These are phyloP conservation scores for Brachypalpus laphriformis DNA, from an alignment of 2,888 invertebrate genomes.

Conservation along the genomic window DNA sequence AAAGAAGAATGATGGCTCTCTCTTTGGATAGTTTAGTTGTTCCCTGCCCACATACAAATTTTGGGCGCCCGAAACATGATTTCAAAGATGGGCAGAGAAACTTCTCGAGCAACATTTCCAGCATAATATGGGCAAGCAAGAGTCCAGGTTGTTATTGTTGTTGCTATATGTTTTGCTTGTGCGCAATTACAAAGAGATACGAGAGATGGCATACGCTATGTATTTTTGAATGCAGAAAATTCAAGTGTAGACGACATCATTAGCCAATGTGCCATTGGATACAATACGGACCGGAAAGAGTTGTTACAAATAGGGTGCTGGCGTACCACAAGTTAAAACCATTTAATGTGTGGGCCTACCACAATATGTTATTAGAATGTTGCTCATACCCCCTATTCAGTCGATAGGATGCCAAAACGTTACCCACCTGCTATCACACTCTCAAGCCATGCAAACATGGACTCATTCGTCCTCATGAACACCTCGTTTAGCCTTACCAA, in stretches of 20 bases:
- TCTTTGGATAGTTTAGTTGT: neutral
- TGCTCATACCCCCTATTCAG: constrained; percentile 19
- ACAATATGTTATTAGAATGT: constrained; percentile 71
- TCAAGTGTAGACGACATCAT: constrained; percentile 54
- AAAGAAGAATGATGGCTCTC: constrained; percentile 35
- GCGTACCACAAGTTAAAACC: constrained; percentile 68
- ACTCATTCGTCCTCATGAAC: constrained; percentile 63
- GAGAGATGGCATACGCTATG: constrained; percentile 10
- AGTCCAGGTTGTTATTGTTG: constrained; percentile 24
- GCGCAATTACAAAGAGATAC: constrained; percentile 60
- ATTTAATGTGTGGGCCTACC: constrained; percentile 65
- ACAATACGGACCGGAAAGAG: constrained; percentile 60
- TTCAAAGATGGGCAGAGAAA: constrained; percentile 29
- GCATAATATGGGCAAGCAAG: neutral
- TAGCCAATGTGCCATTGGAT: constrained; percentile 62
- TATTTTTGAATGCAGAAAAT: constrained; percentile 15
- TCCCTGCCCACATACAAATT: constrained; percentile 1
- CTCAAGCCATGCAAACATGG: constrained; percentile 20
- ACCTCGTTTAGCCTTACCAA: constrained; percentile 65
- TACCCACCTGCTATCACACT: constrained; percentile 35
- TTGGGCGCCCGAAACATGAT: constrained; percentile 6
- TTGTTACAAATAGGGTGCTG: constrained; percentile 67
- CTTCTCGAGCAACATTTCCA: constrained; percentile 28
- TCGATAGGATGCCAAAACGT: constrained; percentile 51
- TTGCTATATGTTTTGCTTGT: constrained; percentile 49